Percentiles rank a stretch among this genome's conserved stretches.
These are phyloP conservation scores for Zoanthus gigantus DNA, from an alignment of 92 coral and sea anemone genomes.

Conservation along the genomic window DNA sequence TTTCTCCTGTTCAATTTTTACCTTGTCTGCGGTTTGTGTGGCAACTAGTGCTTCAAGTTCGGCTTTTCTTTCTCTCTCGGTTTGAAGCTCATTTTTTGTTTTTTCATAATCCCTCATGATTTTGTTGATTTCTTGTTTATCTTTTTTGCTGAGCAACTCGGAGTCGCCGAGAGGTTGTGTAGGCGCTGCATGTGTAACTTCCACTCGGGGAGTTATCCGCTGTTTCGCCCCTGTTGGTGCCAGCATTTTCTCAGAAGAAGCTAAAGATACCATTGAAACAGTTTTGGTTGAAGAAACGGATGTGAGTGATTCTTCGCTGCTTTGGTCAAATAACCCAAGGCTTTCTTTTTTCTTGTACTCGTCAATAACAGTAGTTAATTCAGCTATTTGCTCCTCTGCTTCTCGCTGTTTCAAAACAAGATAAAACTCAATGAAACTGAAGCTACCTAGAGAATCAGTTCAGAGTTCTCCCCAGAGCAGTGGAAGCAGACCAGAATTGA, in stretches of 20 bases:
- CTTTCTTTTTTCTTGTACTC: conserved; percentile 82
- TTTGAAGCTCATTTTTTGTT: conserved; percentile 64
- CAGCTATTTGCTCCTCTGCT: conserved; percentile 50
- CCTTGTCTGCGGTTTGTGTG: conserved; percentile 66
- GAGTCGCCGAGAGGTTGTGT: neutral
- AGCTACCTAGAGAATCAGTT: neutral
- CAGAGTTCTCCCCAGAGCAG: no score
- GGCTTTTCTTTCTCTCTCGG: conserved; percentile 78
- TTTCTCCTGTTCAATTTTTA: conserved; percentile 79
- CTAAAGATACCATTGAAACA: conserved; percentile 47
- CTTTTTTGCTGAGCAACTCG: conserved; percentile 43
- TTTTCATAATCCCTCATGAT: conserved; percentile 65
- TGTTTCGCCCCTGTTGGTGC: conserved; percentile 68
- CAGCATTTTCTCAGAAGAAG: conserved; percentile 41
- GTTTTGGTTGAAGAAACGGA: conserved; percentile 45
- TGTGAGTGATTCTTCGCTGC: conserved; percentile 67
- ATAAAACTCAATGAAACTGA: neutral
- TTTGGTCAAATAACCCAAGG: conserved; percentile 65
- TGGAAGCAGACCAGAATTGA: no score
- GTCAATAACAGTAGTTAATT: conserved; percentile 65
- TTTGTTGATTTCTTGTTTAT: conserved; percentile 48
- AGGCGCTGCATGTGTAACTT: conserved; percentile 9
- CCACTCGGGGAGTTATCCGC: conserved; percentile 21
- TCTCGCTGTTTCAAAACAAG: conserved; percentile 54
- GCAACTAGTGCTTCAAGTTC: conserved; percentile 68